Base-by-base conservation (phyloP, 2,888 invertebrate genomes). In the Elegia similella region DNA sequence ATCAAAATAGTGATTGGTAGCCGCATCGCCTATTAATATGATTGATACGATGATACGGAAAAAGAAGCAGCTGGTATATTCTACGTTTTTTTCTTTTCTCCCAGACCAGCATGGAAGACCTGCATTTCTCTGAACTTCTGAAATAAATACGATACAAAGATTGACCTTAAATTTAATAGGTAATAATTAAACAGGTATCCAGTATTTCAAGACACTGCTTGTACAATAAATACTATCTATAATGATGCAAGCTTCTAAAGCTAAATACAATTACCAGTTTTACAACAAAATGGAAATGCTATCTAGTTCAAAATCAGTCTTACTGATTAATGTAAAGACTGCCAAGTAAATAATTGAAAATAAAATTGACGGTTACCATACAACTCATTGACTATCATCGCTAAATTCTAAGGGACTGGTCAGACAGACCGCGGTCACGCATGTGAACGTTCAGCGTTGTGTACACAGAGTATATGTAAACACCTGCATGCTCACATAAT, bases 181-280 rank as follows among this genome's bases (percentile, higher is more conserved):
- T 1, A 8, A 32, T 10, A 32, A 32, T 16, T 34, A 7, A 10
- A 15, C 12, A 12, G 12, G 32, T 15, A 34, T 34, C 34, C 17
- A 52, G 17, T 53, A n/a, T 42, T 16, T 53, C 10, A 38, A 54
- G 15, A 15, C n/a, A 54, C 29, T 43, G 17, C 7, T 55, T 52
- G 62, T 55, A 59, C 57, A 57, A 5, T 23, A 23, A 53, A 57
- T 63, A 58, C 52, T 60, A 46, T 46, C 10, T 46, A 23, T 46
- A 10, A 56, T 50, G 42, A 58, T 61, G 59, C 56, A 71, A 69
- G 70, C 70, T 68, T 68, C 60, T 61, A 65, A 69, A 66, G 68
- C 69, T 66, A 66, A 50, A 7, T 15, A 50, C 50, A 32, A 29
- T 34, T 13, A 50, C 8, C 34, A 17, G 34, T 17, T 12, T 13